Evolutionary conservation across 2,797 vertebrate species (phyloP), one percentile per base, ranked within the genome.

Genomic region (Semotilus atromaculatus): DNA sequence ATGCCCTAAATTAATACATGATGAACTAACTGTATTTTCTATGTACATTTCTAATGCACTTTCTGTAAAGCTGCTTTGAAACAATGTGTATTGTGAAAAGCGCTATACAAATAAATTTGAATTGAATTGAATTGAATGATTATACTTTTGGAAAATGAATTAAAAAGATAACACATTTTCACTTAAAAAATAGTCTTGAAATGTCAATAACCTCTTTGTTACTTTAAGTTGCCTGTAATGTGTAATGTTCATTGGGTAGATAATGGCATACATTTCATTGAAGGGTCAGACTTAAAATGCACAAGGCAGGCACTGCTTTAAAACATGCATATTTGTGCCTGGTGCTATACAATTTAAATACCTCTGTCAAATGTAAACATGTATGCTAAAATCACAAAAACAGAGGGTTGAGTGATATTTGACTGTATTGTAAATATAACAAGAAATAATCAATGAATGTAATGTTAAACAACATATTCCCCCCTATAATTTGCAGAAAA

Each of bases 341-440:
- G 60, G 13, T 16, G 26, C 26, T 62, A n/a, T 40, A 13, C 31
- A 53, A 66, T 74, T 75, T 66, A n/a, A 45, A 73, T 3, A n/a
- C 29, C 62, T 36, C n/a, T 23, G 11, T 64, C 8, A 74, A 51
- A 82, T 23, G 45, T 83, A 14, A 68, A 83, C 23, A 51, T 48
- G 1, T 3, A 38, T 16, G 31, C 3, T 66, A 67, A 83, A 81
- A 74, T 73, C 29, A 51, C 29, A 82, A 60, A 26, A 82, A 73
- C 19, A 64, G 7, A 55, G 45, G n/a, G 13, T 67, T n/a, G n/a
- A 13, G 58, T 14, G 10, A 66, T 43, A 75, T 75, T 55, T 76
- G 2, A 66, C 16, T 21, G 5, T 45, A n/a, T 82, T 82, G 36
- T 29, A 38, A 19, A 77, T 55, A 75, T 8, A 67, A 26, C 10